Percentiles rank a stretch among this genome's conserved stretches.
Evolutionary conservation across 2,113 vertebrate genomes (phyloP).

Genomic region (Carassius gibelio): DNA sequence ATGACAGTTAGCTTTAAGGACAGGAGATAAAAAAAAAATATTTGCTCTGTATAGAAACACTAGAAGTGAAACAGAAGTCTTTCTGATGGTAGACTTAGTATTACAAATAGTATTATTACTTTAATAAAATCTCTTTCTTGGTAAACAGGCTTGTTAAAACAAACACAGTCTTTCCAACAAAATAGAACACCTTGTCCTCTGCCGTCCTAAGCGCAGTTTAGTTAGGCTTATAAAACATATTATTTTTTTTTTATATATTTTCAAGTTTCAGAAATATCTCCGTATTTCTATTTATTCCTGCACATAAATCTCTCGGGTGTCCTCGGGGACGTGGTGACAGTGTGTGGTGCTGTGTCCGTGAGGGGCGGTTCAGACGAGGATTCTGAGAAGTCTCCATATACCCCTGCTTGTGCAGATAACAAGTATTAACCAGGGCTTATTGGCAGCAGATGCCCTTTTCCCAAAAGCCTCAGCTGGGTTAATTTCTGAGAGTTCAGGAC

Average conservation of each 20-base stretch:
- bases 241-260: neutral
- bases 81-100: neutral
- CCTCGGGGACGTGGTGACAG: neutral
- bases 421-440: conserved; percentile 39
- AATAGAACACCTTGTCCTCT: neutral
- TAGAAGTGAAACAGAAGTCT: neutral
- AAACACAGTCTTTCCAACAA: neutral
- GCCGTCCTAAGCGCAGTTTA: neutral
- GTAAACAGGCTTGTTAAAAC: neutral
- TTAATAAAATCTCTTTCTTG: neutral
- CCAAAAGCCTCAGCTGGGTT: conserved; percentile 37
- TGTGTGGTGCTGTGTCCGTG: neutral
- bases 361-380: neutral
- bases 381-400: conserved; percentile 43
- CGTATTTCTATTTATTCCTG: conserved; percentile 6
- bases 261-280: neutral
- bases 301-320: neutral
- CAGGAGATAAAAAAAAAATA: neutral
- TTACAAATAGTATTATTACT: neutral
- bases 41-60: neutral
- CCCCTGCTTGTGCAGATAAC: conserved; percentile 41
- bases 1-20: neutral
- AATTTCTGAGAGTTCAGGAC: conserved; percentile 18
- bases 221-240: neutral
- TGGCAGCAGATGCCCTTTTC: conserved; percentile 49